phyloP scores from a whole-genome alignment of 1,140 invertebrate genomes.

The Leptopilina clavipes region DNA sequence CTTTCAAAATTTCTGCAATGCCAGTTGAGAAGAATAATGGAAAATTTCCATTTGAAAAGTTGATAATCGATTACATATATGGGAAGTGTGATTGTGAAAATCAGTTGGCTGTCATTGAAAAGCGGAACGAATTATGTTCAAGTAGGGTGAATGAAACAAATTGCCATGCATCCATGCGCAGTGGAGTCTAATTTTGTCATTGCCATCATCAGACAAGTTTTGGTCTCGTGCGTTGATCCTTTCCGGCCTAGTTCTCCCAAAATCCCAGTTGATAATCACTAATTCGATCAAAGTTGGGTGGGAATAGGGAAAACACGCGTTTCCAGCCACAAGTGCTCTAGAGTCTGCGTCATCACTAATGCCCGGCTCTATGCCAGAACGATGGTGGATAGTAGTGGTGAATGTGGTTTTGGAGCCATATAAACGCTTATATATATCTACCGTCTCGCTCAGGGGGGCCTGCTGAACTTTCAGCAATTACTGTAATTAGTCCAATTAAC shows the following conservation, averaged over 20 bases:
- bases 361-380: conserved; percentile 58
- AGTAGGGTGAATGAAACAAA: conserved; percentile 41
- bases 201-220: conserved; percentile 12
- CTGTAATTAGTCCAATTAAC: conserved; percentile 76
- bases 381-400: conserved; percentile 54
- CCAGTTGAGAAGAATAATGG: too few relatives aligned
- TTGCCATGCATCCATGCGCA: background rate
- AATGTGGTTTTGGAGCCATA: conserved; percentile 62
- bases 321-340: conserved; percentile 59
- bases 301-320: conserved; percentile 63
- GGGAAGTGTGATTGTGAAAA: conserved; percentile 51
- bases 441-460: conserved; percentile 59
- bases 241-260: conserved; percentile 8
- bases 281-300: conserved; percentile 53
- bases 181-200: conserved; percentile 14
- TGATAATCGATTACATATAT: conserved; percentile 24
- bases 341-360: conserved; percentile 65
- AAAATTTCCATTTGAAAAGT: background rate
- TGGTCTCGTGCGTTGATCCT: conserved; percentile 13
- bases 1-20: too few relatives aligned
- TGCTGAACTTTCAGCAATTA: conserved; percentile 75
- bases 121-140: conserved; percentile 54
- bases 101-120: conserved; percentile 53
- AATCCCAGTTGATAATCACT: conserved; percentile 50
- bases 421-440: conserved; percentile 61